Conservation (phyloP, 1,140 invertebrate species). For the Macrostomum lignano region DNA sequence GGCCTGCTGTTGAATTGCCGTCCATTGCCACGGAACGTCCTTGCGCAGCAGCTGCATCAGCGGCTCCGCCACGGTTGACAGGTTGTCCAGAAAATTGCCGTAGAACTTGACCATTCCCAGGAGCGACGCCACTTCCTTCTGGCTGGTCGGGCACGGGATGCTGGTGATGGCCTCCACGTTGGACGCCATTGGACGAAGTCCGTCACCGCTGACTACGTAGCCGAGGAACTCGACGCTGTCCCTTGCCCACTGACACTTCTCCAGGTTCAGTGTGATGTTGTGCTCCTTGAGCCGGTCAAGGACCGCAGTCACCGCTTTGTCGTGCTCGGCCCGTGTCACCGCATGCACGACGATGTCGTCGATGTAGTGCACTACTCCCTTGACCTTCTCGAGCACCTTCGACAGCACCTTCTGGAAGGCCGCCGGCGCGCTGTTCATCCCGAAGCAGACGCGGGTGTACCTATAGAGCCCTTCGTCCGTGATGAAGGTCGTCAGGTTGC, state of each 20-base stretch:
- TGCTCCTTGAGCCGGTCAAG: slow-evolving; percentile 9
- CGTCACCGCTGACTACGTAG: slow-evolving; percentile 8
- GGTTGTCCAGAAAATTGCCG: slow-evolving; percentile 5
- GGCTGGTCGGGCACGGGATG: slow-evolving; percentile 10
- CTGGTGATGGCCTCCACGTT: slow-evolving; percentile 12
- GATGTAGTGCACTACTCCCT: slow-evolving; percentile 4
- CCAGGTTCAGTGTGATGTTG: slow-evolving; percentile 10
- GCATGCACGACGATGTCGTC: slow-evolving; percentile 11
- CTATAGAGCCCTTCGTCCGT: no score
- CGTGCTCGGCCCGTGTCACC: slow-evolving; percentile 9
- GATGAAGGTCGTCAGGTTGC: no score
- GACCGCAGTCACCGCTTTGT: slow-evolving; percentile 9
- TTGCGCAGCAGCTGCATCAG: slow-evolving; percentile 7
- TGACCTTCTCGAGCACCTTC: slow-evolving; percentile 6
- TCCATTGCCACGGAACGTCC: slow-evolving; percentile 6
- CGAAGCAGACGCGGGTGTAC: no score
- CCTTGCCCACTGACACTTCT: slow-evolving; percentile 11
- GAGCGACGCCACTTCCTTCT: slow-evolving; percentile 9
- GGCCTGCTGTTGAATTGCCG: slow-evolving; percentile 4
- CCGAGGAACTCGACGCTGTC: slow-evolving; percentile 11
- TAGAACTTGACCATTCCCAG: slow-evolving; percentile 9
- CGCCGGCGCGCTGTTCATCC: not conserved
- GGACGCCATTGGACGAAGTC: slow-evolving; percentile 7
- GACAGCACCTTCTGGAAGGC: slow-evolving; percentile 4
- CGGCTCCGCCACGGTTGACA: slow-evolving; percentile 2